These are phyloP conservation scores for Stenodema calcarata DNA, from an alignment of 2,888 invertebrate species.

Conservation along the genomic window DNA sequence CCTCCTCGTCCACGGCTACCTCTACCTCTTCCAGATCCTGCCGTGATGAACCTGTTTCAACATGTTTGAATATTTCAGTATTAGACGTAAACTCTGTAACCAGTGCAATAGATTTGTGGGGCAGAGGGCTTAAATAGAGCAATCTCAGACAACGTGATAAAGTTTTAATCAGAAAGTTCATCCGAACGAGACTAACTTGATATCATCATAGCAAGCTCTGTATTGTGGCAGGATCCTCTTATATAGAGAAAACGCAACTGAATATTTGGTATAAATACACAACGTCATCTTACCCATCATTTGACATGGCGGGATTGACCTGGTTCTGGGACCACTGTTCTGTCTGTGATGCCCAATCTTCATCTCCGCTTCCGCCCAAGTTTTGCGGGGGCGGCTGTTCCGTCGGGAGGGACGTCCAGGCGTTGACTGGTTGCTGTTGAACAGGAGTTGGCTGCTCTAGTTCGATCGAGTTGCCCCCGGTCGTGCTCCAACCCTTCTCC, in stretches of 20 bases:
- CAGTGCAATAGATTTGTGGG: not conserved
- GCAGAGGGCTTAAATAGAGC: not conserved
- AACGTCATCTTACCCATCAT: slow-evolving; percentile 17
- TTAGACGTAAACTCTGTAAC: not conserved
- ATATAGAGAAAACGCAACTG: not conserved
- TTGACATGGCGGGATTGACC: slow-evolving; percentile 40
- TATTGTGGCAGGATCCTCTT: not conserved
- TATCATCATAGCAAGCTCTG: slow-evolving; percentile 19
- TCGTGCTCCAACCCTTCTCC: slow-evolving; percentile 51
- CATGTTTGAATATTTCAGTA: not conserved
- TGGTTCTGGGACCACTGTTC: slow-evolving; percentile 51
- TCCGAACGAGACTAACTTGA: slow-evolving; percentile 18
- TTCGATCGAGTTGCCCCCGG: slow-evolving; percentile 13
- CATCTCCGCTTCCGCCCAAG: slow-evolving; percentile 27
- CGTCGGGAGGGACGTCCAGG: slow-evolving; percentile 33
- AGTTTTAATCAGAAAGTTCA: slow-evolving; percentile 6
- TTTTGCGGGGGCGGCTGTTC: slow-evolving; percentile 15
- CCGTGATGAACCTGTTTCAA: slow-evolving; percentile 52
- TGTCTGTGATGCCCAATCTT: slow-evolving; percentile 49
- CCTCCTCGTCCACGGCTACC: slow-evolving; percentile 59
- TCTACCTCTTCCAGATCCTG: slow-evolving; percentile 53
- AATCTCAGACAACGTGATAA: not conserved
- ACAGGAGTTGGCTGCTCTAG: not conserved
- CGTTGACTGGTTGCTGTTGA: slow-evolving; percentile 9
- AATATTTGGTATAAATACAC: not conserved